Percentiles rank a stretch among this genome's conserved stretches.
phyloP scores from a whole-genome alignment of 2,888 invertebrate genomes.

The Cheilosia variabilis region DNA sequence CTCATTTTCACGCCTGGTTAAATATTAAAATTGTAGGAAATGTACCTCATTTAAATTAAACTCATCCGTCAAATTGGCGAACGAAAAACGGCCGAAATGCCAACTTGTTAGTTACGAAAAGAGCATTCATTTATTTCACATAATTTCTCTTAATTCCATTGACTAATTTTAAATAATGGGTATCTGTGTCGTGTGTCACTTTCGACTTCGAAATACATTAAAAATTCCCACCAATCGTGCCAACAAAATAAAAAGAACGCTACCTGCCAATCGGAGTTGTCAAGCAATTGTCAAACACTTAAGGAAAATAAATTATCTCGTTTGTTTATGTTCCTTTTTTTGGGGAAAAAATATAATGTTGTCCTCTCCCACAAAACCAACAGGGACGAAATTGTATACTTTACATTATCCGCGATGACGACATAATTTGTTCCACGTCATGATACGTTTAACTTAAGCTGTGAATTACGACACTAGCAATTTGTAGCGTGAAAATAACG shows the following conservation, averaged over 20 bases:
- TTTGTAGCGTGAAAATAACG: background rate
- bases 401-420: background rate
- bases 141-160: background rate
- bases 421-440: background rate
- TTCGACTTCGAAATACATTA: conserved; percentile 77
- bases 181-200: conserved; percentile 68
- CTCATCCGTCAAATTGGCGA: conserved; percentile 12
- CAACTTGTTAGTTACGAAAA: background rate
- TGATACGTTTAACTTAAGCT: background rate
- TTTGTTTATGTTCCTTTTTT: background rate
- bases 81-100: background rate
- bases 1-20: background rate
- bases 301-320: background rate
- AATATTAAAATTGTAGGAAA: conserved; percentile 18
- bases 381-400: background rate
- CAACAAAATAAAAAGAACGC: conserved; percentile 64
- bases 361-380: no score
- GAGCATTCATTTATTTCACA: background rate
- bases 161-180: conserved; percentile 11
- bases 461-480: background rate
- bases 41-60: background rate
- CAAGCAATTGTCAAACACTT: background rate
- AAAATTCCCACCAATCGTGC: conserved; percentile 76
- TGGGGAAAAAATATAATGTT: no score
- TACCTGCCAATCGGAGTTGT: conserved; percentile 1